These are phyloP conservation scores for Rhabditoides inermis DNA, from an alignment of 2,888 invertebrate species.

Conservation along the genomic window DNA sequence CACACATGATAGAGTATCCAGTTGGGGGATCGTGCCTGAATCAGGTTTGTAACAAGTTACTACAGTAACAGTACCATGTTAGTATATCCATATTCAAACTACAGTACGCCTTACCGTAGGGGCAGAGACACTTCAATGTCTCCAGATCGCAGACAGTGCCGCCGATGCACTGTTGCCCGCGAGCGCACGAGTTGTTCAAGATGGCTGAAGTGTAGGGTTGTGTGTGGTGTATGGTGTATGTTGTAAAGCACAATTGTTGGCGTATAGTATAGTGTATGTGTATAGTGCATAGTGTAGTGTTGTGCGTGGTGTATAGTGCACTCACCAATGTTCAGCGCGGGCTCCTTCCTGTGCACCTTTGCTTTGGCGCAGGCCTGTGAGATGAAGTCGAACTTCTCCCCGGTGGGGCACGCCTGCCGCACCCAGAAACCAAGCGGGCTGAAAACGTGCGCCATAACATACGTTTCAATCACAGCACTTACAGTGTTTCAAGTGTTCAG, in stretches of 20 bases:
- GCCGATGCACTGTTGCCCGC: conserved; percentile 50
- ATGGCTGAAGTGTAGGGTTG: conserved; percentile 33
- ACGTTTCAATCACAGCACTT: not conserved
- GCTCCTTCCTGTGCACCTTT: conserved; percentile 32
- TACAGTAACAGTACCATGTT: no score
- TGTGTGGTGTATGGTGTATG: not conserved
- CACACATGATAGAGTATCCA: conserved; percentile 47
- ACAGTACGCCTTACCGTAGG: no score
- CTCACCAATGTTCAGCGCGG: conserved; percentile 38
- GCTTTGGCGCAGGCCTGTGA: conserved; percentile 41
- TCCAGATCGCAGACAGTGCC: conserved; percentile 48
- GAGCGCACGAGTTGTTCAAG: conserved; percentile 46
- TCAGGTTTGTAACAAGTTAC: no score
- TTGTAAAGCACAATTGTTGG: not conserved
- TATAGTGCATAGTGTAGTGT: not conserved
- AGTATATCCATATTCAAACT: no score
- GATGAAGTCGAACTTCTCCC: conserved; percentile 48
- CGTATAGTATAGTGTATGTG: not conserved
- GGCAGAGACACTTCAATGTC: conserved; percentile 12
- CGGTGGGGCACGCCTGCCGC: conserved; percentile 43
- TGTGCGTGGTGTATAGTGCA: not conserved
- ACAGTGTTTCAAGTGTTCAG: not conserved
- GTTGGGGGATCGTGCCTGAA: conserved; percentile 43
- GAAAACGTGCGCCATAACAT: conserved; percentile 10
- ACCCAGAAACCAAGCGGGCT: conserved; percentile 45